These are phyloP conservation scores for Nudaria mundana DNA, from an alignment of 2,888 invertebrate genomes.

Conservation along the genomic window DNA sequence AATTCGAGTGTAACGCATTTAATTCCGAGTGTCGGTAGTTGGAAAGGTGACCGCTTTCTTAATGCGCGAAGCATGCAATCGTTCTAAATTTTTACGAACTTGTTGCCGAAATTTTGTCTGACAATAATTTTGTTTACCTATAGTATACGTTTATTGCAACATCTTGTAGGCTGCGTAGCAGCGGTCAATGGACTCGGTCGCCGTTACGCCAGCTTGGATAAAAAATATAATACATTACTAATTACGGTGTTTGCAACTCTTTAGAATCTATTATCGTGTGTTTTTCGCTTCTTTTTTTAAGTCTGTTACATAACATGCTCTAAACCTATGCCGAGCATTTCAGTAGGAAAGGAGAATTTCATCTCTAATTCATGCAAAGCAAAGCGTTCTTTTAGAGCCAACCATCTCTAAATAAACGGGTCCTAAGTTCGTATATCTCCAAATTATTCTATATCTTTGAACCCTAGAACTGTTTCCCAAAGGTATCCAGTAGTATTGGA, in stretches of 20 bases:
- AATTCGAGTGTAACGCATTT: background rate
- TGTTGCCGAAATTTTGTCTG: conserved; percentile 3
- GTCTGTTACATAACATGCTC: conserved; percentile 8
- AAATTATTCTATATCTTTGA: too few relatives aligned
- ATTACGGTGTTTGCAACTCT: conserved; percentile 23
- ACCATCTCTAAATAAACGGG: too few relatives aligned
- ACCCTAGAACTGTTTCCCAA: too few relatives aligned
- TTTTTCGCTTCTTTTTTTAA: conserved; percentile 6
- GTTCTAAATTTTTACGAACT: background rate
- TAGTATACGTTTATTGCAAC: conserved; percentile 10
- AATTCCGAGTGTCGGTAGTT: background rate
- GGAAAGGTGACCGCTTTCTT: background rate
- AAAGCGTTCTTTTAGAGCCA: too few relatives aligned
- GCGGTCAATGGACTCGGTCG: conserved; percentile 24
- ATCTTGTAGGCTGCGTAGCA: conserved; percentile 25
- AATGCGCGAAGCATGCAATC: background rate
- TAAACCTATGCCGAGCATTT: conserved; percentile 3
- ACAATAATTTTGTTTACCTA: conserved; percentile 25
- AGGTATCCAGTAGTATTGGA: too few relatives aligned
- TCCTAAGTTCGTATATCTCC: too few relatives aligned
- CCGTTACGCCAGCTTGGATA: conserved; percentile 23
- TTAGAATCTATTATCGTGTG: conserved; percentile 18
- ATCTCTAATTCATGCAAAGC: too few relatives aligned
- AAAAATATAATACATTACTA: conserved; percentile 14
- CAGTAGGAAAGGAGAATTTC: too few relatives aligned